Base-by-base conservation (phyloP, 2,888 invertebrate species). In the Mesodorylaimus sp. region DNA sequence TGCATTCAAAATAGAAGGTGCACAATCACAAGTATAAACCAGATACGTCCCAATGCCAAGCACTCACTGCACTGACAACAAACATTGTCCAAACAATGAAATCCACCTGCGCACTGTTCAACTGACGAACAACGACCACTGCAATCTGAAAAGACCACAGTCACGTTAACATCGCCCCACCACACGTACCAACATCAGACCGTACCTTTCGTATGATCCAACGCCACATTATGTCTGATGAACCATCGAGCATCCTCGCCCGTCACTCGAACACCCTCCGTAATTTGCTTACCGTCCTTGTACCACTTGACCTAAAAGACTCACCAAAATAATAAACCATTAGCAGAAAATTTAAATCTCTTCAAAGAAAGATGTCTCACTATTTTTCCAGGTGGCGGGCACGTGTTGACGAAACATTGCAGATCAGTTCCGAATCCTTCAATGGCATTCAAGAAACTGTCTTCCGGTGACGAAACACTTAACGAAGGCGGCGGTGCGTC, bases 351-450 rank as follows among this genome's bases (percentile, higher is more conserved):
- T 44, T 7, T 28, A 46, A 42, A 38, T 37, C 37, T 41, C 37
- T 7, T 39, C 5, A 46, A 3, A 5, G 23, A 41, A 42, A 38
- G 21, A 19, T 23, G 21, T 39, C 38, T 42, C 7, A 49, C 49
- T 38, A 48, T 45, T 49, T 45, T 19, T 2, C 26, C 25, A 23
- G n/a, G n/a, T 48, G 19, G 19, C 7, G 19, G 5, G 25, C 49
- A 49, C 24, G 46, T 48, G 28, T 19, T 19, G 3, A 49, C 46
- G 24, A 19, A n/a, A 46, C 49, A 49, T 32, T 49, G 37, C 23
- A 49, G 29, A 27, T 49, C 49, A 5, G 49, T 49, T 48, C 49
- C 49, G 29, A 49, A 49, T 3, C 37, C 37, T 49, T 49, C 49
- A 27, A 49, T 44, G 19, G 37, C 46, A 21, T n/a, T 49, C 3